Evolutionary conservation across 2,888 invertebrate genomes (phyloP).

Genomic region (Elegia similella): DNA sequence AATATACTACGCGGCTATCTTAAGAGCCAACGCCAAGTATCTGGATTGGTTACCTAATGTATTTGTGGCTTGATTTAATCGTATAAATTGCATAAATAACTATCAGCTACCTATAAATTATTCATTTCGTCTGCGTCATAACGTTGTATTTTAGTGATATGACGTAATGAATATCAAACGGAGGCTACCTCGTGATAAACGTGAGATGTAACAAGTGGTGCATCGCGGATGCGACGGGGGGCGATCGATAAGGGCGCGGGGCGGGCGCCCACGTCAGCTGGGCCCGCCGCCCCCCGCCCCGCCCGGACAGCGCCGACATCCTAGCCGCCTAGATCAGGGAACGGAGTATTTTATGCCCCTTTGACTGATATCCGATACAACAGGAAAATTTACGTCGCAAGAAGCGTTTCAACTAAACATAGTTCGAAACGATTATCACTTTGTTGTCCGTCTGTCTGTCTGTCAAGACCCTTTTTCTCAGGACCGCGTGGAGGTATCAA

Average conservation of each 20-base stretch:
- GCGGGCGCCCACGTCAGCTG: constrained; percentile 48
- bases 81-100: not conserved
- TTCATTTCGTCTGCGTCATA: not conserved
- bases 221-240: constrained; percentile 50
- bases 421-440: too few relatives aligned
- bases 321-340: not conserved
- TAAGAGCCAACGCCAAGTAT: too few relatives aligned
- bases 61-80: not conserved
- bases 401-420: too few relatives aligned
- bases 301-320: constrained; percentile 12
- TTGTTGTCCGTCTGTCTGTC: too few relatives aligned
- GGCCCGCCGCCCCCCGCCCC: constrained; percentile 35
- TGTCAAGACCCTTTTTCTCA: too few relatives aligned
- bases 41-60: too few relatives aligned
- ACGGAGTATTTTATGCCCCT: too few relatives aligned
- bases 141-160: not conserved
- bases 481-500: too few relatives aligned
- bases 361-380: too few relatives aligned
- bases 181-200: constrained; percentile 20
- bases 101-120: not conserved
- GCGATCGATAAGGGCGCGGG: constrained; percentile 45
- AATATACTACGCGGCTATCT: too few relatives aligned
- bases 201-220: constrained; percentile 71
- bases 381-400: too few relatives aligned
- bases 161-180: not conserved